Conservation (phyloP, 2,888 invertebrate species). For the Seladonia tumulorum region DNA sequence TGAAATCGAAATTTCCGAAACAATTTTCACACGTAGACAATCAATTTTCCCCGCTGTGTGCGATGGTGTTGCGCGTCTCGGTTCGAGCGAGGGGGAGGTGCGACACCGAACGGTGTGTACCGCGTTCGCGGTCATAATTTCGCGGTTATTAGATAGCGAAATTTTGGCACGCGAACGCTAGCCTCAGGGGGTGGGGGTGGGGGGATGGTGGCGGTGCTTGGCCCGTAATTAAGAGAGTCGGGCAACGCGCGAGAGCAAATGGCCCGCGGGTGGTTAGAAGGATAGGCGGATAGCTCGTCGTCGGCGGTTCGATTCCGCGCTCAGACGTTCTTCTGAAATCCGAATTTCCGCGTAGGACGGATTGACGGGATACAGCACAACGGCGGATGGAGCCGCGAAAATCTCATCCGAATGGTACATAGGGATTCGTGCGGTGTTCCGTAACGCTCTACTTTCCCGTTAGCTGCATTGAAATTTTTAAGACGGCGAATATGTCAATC, state of each 20-base stretch:
- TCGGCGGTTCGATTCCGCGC: constrained; percentile 9
- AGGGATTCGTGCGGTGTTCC: constrained; percentile 35
- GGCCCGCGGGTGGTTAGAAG: constrained; percentile 15
- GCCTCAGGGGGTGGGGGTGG: not conserved
- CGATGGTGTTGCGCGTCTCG: not conserved
- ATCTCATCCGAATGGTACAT: constrained; percentile 53
- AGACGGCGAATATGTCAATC: constrained; percentile 51
- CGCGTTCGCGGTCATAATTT: constrained; percentile 14
- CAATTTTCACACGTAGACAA: not conserved
- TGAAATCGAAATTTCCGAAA: too few species aligned
- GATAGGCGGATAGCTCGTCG: constrained; percentile 1
- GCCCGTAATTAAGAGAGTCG: constrained; percentile 39
- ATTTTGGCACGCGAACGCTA: constrained; percentile 11
- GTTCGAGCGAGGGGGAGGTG: constrained; percentile 13
- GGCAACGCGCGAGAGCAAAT: not conserved
- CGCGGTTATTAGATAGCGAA: constrained; percentile 40
- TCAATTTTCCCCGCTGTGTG: not conserved
- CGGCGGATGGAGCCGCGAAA: constrained; percentile 21
- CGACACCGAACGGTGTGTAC: constrained; percentile 20
- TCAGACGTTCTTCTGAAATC: not conserved
- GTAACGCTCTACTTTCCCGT: constrained; percentile 22
- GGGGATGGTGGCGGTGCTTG: not conserved
- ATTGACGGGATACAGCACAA: constrained; percentile 9
- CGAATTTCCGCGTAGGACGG: constrained; percentile 29
- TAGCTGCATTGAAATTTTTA: constrained; percentile 57